Percentiles rank a stretch among this genome's conserved stretches.
phyloP scores from a whole-genome alignment of 2,888 invertebrate species.

The Dinocampus coccinellae region DNA sequence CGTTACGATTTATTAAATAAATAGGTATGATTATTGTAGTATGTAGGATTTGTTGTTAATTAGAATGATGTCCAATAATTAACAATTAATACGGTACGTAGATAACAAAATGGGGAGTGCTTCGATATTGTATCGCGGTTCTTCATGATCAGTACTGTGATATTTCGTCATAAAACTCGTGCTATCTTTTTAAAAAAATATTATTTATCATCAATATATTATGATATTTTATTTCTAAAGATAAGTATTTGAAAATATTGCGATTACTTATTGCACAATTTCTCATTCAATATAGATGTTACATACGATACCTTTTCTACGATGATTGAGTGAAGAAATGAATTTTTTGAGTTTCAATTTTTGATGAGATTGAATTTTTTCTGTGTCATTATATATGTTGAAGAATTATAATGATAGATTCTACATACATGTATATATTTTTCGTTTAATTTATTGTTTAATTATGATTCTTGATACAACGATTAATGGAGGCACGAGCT shows the following conservation, averaged over 20 bases:
- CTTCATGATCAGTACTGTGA: conserved; percentile 64
- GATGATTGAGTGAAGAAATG: not conserved
- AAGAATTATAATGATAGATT: not conserved
- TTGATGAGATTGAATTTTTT: conserved; percentile 2
- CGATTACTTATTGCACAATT: not conserved
- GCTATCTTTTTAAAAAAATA: conserved; percentile 28
- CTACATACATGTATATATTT: not conserved
- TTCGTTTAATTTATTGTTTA: not conserved
- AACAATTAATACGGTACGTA: conserved; percentile 56
- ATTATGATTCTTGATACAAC: conserved; percentile 9
- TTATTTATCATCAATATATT: conserved; percentile 17
- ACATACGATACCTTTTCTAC: conserved; percentile 9
- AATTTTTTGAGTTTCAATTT: conserved; percentile 13
- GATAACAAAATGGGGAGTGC: conserved; percentile 54
- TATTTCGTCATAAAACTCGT: conserved; percentile 63
- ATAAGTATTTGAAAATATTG: not conserved
- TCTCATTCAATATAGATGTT: not conserved
- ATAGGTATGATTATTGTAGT: conserved; percentile 56
- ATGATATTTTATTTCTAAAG: not conserved
- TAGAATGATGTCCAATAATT: conserved; percentile 54
- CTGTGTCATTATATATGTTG: not conserved
- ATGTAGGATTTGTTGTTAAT: conserved; percentile 66
- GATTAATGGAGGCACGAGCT: conserved; percentile 41
- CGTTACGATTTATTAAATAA: conserved; percentile 58
- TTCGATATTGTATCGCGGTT: conserved; percentile 56